Base-by-base conservation (phyloP, 2,113 vertebrate genomes). In the Carassius carassius region DNA sequence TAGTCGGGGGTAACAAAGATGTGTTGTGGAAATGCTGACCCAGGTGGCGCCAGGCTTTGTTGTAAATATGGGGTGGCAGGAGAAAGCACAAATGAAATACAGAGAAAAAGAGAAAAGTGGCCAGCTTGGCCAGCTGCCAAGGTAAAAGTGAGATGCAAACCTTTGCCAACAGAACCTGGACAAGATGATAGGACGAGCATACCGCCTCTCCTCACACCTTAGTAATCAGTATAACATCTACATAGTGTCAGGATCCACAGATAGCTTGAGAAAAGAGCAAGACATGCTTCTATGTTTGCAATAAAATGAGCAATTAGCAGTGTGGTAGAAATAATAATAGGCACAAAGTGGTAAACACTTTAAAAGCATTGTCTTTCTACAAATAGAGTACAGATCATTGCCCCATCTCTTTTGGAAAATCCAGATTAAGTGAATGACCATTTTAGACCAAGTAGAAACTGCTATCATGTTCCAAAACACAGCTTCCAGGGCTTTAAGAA, bases 61-160 rank as follows among this genome's bases (percentile, higher is more conserved):
- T 83, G 73, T 89, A 90, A 86, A 88, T 86, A 85, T 82, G 62
- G 58, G 75, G 69, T 74, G 54, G 81, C 84, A 86, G 86, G 84
- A 83, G 51, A 56, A 35, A 56, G 67, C 72, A 58, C 13, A 56
- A 69, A 25, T 47, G 37, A 69, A 51, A 76, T 49, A 32, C 5
- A 47, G 32, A 60, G 58, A 29, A 58, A 21, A 74, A 21, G 56
- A 87, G 77, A 23, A 44, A 11, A 76, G 74, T 54, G 49, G n/a
- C n/a, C n/a, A n/a, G n/a, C n/a, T n/a, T 32, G 89, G 83, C 72
- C 37, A 17, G 13, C 47, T 87, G 85, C 87, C 88, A 90, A 84
- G 35, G 62, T 77, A 29, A 86, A 90, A 89, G 79, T 51, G 62
- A 86, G 75, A 73, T 8, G 11, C 56, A 60, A 69, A 54, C 78